phyloP scores from a whole-genome alignment of 1,140 invertebrate species.

The Rhagoletis pomonella region DNA sequence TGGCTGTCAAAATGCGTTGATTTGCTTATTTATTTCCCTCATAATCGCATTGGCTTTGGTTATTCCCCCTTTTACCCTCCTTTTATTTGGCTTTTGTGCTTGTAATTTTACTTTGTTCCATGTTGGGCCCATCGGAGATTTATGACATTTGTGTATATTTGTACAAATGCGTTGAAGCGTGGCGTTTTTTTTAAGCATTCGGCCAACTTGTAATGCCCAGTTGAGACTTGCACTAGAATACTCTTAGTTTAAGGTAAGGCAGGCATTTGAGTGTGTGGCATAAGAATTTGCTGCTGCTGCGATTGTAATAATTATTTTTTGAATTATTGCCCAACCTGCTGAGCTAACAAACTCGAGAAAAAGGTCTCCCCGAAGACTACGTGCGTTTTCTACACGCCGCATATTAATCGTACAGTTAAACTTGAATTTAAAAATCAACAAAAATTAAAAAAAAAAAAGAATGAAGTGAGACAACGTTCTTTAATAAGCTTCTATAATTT shows the following conservation, averaged over 20 bases:
- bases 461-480: no score
- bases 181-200: not conserved
- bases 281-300: conserved; percentile 14
- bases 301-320: conserved; percentile 14
- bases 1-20: conserved; percentile 50
- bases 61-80: not conserved
- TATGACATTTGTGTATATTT: conserved; percentile 2
- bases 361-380: no score
- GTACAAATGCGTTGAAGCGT: not conserved
- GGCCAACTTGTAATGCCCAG: not conserved
- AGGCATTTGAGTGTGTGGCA: not conserved
- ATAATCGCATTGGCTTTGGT: conserved; percentile 29
- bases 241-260: not conserved
- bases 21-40: conserved; percentile 50
- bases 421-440: no score
- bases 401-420: no score
- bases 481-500: not conserved
- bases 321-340: conserved; percentile 25
- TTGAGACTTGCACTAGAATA: not conserved
- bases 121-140: not conserved
- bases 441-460: no score
- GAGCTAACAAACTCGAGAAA: not conserved
- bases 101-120: not conserved
- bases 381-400: no score
- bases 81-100: not conserved